Evolutionary conservation across 2,888 invertebrate species (phyloP), one percentile per base, ranked within the genome.

Genomic region (Dorcus parallelipipedus): DNA sequence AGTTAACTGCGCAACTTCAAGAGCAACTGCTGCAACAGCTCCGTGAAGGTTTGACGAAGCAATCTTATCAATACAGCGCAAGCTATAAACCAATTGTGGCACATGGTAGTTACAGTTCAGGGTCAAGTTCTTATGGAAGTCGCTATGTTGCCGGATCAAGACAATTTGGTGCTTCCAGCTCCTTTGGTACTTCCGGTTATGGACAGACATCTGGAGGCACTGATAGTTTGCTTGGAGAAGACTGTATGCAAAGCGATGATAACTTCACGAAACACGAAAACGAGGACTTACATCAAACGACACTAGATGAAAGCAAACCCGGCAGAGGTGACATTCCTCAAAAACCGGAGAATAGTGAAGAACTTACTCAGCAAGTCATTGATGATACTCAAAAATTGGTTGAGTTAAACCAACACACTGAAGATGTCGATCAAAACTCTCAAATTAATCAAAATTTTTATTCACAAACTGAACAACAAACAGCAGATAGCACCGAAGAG

Each of bases 1-100:
- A 64, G n/a, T 55, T 78, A 48, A 70, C 68, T 20, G 67, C 68
- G 54, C 72, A 74, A 61, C 62, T 78, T 14, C 75, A 77, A 64
- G 66, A 69, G 7, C 70, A 73, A 52, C 64, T 78, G 43, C 65
- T 70, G 58, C 62, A 67, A 43, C 75, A 78, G 63, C 64, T 78
- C n/a, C 72, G 73, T 51, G 71, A 73, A 67, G 76, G 75, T 23
- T 58, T 78, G 38, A 69, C 69, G 54, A 71, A 72, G 58, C 45
- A 45, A 10, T 45, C 45, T 10, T 45, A 45, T 20, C 45, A 45
- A 45, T 45, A 10, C 5, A 17, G 20, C 8, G 20, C 17, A 7
- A 56, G 20, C 38, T 51, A 56, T 26, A 41, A 49, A 17, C 49
- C 54, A 8, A 23, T 41, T 1, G 14, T 49, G 4, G 23, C 49